Percentiles rank a stretch among this genome's conserved stretches.
Conservation (phyloP, 2,113 vertebrate species). For the Nesoenas mayeri region DNA sequence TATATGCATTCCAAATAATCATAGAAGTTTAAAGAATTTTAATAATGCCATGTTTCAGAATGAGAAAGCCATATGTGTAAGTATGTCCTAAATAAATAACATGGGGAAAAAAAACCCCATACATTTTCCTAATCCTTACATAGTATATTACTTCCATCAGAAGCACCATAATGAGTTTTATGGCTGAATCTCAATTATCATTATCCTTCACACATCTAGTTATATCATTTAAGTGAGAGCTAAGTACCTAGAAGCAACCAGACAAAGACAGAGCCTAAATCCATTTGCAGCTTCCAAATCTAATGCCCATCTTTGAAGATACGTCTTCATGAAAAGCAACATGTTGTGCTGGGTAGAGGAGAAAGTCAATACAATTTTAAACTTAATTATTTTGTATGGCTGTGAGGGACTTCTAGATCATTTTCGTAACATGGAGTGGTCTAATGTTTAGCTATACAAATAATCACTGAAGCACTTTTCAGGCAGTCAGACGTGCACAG, state of each 20-base stretch:
- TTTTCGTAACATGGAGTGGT: neutral
- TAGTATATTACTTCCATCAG: neutral
- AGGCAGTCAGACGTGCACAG: neutral
- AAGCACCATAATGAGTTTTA: neutral
- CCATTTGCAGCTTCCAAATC: neutral
- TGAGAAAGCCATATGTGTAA: neutral
- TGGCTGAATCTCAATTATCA: neutral
- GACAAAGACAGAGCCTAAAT: neutral
- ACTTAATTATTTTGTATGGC: neutral
- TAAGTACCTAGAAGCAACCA: neutral
- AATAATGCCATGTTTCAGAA: neutral
- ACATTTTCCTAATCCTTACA: neutral
- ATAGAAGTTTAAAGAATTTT: neutral
- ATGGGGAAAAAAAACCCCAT: rapidly evolving
- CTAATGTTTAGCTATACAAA: neutral
- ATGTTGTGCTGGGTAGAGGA: neutral
- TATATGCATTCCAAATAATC: neutral
- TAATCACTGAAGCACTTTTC: neutral
- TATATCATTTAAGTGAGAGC: neutral
- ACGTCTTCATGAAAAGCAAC: neutral
- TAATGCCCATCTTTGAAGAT: neutral
- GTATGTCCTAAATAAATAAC: neutral
- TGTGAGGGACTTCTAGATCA: neutral
- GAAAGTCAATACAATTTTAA: neutral
- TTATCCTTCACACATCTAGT: neutral